Evolutionary conservation across 1,140 invertebrate genomes (phyloP).

Genomic region (Calliphora vicina): DNA sequence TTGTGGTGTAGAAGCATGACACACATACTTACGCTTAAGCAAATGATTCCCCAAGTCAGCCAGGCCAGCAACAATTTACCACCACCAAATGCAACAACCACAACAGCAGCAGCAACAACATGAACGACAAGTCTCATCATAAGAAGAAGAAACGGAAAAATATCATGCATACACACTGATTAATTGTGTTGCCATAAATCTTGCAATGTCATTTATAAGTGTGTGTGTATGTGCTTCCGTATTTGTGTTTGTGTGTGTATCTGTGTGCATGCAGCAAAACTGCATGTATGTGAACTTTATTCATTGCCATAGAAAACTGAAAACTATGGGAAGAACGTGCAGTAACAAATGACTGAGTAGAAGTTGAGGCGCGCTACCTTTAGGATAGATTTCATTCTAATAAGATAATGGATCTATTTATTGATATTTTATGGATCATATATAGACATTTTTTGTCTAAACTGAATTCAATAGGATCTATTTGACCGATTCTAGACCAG

Average conservation of each 20-base stretch:
- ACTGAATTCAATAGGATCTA: too few relatives aligned
- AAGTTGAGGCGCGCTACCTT: too few relatives aligned
- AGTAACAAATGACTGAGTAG: too few relatives aligned
- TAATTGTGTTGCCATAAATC: slow-evolving; percentile 38
- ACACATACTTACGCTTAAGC: neutral
- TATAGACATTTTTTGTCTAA: too few relatives aligned
- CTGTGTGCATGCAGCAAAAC: neutral
- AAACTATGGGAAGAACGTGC: too few relatives aligned
- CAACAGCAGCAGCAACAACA: neutral
- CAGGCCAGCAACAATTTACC: neutral
- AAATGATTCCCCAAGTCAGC: neutral
- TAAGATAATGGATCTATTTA: too few relatives aligned
- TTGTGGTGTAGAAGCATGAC: neutral
- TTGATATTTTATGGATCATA: too few relatives aligned
- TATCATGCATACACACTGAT: slow-evolving; percentile 27
- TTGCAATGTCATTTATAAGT: slow-evolving; percentile 7
- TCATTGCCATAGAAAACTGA: neutral
- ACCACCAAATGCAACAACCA: neutral
- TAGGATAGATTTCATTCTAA: too few relatives aligned
- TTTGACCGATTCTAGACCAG: too few relatives aligned
- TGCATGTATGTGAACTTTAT: slow-evolving; percentile 1
- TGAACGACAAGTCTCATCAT: neutral
- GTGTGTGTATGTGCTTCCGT: neutral
- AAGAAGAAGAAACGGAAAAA: slow-evolving; percentile 1
- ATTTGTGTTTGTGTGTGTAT: neutral